Evolutionary conservation across 2,797 vertebrate genomes (phyloP).

Genomic region (Labeo calbasu): DNA sequence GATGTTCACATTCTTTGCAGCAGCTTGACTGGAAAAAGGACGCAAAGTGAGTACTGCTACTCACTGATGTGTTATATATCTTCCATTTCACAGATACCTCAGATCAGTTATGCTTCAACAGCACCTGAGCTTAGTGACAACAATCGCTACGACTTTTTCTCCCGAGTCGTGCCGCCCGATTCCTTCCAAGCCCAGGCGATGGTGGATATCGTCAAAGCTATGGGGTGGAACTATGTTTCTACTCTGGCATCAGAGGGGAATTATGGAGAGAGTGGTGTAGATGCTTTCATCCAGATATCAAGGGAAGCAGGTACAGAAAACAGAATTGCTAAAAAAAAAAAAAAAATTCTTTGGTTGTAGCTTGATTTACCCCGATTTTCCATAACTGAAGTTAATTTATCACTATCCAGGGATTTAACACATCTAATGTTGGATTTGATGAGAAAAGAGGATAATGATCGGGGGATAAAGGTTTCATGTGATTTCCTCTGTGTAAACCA

Average conservation of each 20-base stretch:
- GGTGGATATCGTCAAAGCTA: slow-evolving; percentile 91
- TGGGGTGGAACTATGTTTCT: slow-evolving; percentile 95
- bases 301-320: slow-evolving; percentile 84
- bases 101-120: slow-evolving; percentile 94
- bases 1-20: background rate
- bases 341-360: background rate
- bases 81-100: slow-evolving; percentile 82
- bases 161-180: slow-evolving; percentile 91
- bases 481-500: slow-evolving; percentile 26
- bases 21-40: background rate
- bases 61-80: background rate
- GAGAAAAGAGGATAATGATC: slow-evolving; percentile 35
- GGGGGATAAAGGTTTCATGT: slow-evolving; percentile 1
- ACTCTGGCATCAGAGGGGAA: slow-evolving; percentile 91
- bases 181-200: slow-evolving; percentile 94
- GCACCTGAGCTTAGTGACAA: slow-evolving; percentile 93
- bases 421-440: slow-evolving; percentile 28
- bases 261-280: slow-evolving; percentile 92
- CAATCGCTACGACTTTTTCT: slow-evolving; percentile 92
- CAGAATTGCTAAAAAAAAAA: background rate
- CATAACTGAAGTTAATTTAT: background rate
- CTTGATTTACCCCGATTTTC: slow-evolving; percentile 11
- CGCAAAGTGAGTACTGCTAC: background rate
- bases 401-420: slow-evolving; percentile 17
- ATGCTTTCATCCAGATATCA: slow-evolving; percentile 91